Percentiles rank a stretch among this genome's conserved stretches.
Conservation (phyloP, 2,888 invertebrate species). For the Cactoblastis cactorum region DNA sequence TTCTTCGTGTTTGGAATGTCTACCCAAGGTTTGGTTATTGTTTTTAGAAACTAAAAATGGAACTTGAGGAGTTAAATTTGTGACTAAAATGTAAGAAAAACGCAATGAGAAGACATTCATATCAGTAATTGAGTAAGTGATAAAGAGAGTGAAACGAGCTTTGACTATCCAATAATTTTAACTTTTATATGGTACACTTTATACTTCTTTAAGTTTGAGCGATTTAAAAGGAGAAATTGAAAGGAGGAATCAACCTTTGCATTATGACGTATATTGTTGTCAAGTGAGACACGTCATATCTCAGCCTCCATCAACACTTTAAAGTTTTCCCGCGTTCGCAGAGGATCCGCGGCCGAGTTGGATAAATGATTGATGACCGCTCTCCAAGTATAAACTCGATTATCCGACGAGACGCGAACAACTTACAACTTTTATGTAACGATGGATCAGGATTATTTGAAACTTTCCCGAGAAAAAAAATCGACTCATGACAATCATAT, state of each 20-base stretch:
- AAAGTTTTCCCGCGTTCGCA: slow-evolving; percentile 67
- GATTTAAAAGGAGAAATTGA: too few species aligned
- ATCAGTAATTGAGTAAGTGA: too few species aligned
- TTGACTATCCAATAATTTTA: too few species aligned
- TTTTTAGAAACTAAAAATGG: too few species aligned
- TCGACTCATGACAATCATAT: slow-evolving; percentile 74
- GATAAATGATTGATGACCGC: slow-evolving; percentile 78
- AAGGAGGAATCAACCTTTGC: too few species aligned
- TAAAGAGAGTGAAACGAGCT: too few species aligned
- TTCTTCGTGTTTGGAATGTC: not conserved
- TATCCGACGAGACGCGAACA: slow-evolving; percentile 78
- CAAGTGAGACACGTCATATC: slow-evolving; percentile 56
- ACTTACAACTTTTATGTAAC: slow-evolving; percentile 79
- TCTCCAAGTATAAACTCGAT: slow-evolving; percentile 79
- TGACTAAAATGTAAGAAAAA: too few species aligned
- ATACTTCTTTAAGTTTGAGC: too few species aligned
- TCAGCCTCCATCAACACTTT: slow-evolving; percentile 53
- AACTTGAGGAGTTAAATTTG: too few species aligned
- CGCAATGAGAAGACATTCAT: too few species aligned
- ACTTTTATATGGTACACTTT: too few species aligned
- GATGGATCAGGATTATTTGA: slow-evolving; percentile 77
- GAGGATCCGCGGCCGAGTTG: slow-evolving; percentile 53
- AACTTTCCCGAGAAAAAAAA: slow-evolving; percentile 66
- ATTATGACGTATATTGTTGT: slow-evolving; percentile 30
- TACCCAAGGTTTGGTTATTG: not conserved